Percentiles rank a stretch among this genome's conserved stretches.
Conservation (phyloP, 2,797 vertebrate species). For the Pseudochaenichthys georgianus region DNA sequence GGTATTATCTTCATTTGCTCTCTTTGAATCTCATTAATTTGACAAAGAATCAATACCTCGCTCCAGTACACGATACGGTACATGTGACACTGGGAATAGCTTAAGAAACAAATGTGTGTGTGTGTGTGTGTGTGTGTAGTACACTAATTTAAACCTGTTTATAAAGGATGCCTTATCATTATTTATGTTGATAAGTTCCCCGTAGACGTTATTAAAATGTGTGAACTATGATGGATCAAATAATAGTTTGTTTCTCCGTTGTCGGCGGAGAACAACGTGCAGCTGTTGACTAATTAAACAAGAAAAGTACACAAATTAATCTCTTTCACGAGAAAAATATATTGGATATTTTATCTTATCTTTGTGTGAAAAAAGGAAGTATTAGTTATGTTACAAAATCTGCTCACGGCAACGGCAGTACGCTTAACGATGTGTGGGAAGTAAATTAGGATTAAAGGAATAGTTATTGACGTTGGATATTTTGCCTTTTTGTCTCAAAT, state of each 20-base stretch:
- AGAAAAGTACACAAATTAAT: neutral
- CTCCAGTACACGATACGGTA: neutral
- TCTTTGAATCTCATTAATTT: conserved; percentile 48
- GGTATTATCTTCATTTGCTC: conserved; percentile 29
- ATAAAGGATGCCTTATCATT: conserved; percentile 1
- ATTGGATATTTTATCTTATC: neutral
- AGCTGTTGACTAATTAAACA: conserved; percentile 13
- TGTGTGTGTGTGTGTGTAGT: neutral
- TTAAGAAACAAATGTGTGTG: neutral
- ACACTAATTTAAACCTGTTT: neutral
- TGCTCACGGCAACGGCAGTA: neutral
- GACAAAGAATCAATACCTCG: conserved; percentile 32
- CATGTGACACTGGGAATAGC: conserved; percentile 14
- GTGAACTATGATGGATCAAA: conserved; percentile 1
- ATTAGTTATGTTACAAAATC: too few species aligned
- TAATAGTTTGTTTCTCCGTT: neutral
- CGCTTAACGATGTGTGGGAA: too few species aligned
- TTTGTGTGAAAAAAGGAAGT: too few species aligned
- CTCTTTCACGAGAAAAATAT: neutral
- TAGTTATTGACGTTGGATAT: neutral
- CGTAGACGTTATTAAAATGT: conserved; percentile 40
- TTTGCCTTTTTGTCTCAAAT: too few species aligned
- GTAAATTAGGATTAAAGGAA: too few species aligned
- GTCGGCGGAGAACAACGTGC: neutral
- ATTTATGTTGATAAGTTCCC: conserved; percentile 23